These are phyloP conservation scores for Apantesis nais DNA, from an alignment of 2,888 invertebrate species.

Conservation along the genomic window DNA sequence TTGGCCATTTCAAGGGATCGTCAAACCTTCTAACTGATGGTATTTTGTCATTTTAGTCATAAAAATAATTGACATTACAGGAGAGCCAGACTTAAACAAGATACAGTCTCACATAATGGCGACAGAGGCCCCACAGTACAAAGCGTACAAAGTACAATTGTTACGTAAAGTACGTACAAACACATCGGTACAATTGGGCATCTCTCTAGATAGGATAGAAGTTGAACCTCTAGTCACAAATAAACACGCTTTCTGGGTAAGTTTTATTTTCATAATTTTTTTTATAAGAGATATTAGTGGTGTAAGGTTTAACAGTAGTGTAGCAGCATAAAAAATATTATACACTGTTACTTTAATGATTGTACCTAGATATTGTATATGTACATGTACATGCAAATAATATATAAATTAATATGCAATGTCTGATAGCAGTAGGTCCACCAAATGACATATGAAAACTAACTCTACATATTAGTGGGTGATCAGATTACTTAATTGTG, in stretches of 20 bases:
- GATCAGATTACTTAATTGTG: too few species aligned
- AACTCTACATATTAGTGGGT: too few species aligned
- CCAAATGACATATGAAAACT: too few species aligned
- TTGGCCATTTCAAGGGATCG: too few species aligned
- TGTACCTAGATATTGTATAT: not conserved
- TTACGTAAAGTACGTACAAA: constrained; percentile 93
- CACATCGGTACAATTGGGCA: constrained; percentile 93
- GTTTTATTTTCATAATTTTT: constrained; percentile 20
- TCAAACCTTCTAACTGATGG: too few species aligned
- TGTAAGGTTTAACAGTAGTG: not conserved
- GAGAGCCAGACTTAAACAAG: constrained; percentile 85
- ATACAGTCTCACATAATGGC: constrained; percentile 91
- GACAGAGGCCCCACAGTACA: constrained; percentile 95
- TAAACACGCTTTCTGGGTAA: constrained; percentile 87
- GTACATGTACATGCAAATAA: too few species aligned
- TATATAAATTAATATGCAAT: too few species aligned
- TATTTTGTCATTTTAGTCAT: not conserved
- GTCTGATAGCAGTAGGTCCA: too few species aligned
- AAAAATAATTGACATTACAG: constrained; percentile 27
- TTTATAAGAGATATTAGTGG: not conserved
- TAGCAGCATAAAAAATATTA: too few species aligned
- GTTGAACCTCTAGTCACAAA: constrained; percentile 92
- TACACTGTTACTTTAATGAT: not conserved
- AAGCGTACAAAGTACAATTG: constrained; percentile 91
- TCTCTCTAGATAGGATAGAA: constrained; percentile 96